Evolutionary conservation across 35 echinoderm and acorn worm genomes (phyloP).

Genomic region (Ophioderma brevispina): DNA sequence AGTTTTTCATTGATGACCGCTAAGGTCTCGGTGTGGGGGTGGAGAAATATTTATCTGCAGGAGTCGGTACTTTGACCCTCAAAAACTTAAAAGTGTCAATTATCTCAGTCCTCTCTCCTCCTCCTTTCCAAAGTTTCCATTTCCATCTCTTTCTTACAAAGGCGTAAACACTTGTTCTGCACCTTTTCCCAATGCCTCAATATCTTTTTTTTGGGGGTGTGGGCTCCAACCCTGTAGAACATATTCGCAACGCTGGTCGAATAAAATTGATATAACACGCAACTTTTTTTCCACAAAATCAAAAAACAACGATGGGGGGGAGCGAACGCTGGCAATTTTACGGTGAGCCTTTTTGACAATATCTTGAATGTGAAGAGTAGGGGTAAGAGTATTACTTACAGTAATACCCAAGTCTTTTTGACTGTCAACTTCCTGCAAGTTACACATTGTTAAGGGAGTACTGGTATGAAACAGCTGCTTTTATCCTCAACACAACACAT

Average conservation of each 20-base stretch:
- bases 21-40: neutral
- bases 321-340: neutral
- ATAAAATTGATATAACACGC: neutral
- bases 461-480: neutral
- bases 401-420: too few species aligned
- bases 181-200: neutral
- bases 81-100: neutral
- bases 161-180: neutral
- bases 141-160: neutral
- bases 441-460: slow-evolving; percentile 9
- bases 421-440: neutral
- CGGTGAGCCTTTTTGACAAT: slow-evolving; percentile 1
- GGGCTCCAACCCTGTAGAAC: neutral
- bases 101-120: neutral
- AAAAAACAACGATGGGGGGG: too few species aligned
- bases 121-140: neutral
- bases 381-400: slow-evolving; percentile 15
- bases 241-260: neutral
- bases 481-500: slow-evolving; percentile 44
- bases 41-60: neutral
- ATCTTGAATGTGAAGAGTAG: slow-evolving; percentile 4
- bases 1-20: neutral
- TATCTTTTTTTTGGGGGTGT: neutral
- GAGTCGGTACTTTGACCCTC: neutral
- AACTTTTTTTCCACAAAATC: too few species aligned